A percentile compares a stretch with the other conserved stretches of the same genome.
Evolutionary conservation across 2,888 invertebrate genomes (phyloP).

Genomic region (Harmothoe impar): DNA sequence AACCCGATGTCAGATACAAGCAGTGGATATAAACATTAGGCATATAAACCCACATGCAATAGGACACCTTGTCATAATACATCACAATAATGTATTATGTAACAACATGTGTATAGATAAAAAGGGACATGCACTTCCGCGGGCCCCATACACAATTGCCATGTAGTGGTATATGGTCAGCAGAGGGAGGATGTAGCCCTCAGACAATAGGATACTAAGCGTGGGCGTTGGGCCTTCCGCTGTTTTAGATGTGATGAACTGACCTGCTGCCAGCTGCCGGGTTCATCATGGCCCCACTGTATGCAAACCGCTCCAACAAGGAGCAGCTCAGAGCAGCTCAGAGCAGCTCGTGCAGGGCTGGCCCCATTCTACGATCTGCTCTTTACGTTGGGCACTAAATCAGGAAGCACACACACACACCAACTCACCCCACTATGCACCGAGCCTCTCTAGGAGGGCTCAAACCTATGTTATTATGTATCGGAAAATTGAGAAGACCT

Average conservation of each 20-base stretch:
- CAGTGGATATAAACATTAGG: too few relatives aligned
- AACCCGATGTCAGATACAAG: too few relatives aligned
- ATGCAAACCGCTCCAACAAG: not conserved
- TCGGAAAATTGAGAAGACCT: constrained; percentile 23
- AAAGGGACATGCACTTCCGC: not conserved
- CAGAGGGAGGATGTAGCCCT: not conserved
- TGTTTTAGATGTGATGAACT: constrained; percentile 18
- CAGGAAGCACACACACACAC: not conserved
- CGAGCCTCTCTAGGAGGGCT: not conserved
- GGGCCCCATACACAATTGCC: not conserved
- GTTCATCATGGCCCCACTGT: not conserved
- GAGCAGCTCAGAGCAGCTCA: not conserved
- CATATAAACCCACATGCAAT: too few relatives aligned
- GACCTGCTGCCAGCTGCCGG: constrained; percentile 16
- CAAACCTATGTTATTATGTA: constrained; percentile 23
- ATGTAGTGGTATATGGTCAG: not conserved
- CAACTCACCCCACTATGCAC: not conserved
- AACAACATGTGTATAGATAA: not conserved
- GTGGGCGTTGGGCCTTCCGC: not conserved
- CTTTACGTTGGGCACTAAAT: not conserved
- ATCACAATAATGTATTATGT: constrained; percentile 10
- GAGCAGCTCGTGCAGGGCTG: not conserved
- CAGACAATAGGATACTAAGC: not conserved
- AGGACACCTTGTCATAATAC: not conserved
- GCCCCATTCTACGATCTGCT: not conserved